Evolutionary conservation across 2,888 invertebrate species (phyloP), one percentile per base, ranked within the genome.

Genomic region (Tiliacea citrago): DNA sequence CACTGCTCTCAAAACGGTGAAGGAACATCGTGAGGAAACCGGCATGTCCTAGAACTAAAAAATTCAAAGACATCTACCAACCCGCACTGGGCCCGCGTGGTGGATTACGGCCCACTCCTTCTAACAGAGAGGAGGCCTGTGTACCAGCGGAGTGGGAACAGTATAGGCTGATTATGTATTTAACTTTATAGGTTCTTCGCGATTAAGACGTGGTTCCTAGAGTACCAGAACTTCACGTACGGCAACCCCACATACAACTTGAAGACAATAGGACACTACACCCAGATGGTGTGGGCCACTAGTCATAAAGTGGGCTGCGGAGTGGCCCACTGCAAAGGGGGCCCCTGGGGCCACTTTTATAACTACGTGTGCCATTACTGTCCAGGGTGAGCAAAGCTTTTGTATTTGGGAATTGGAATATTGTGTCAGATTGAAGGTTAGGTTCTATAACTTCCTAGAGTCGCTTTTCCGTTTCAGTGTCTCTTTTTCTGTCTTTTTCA

Each of bases 291-390:
- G 42, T 98, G 98, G 98, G 98, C 98, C 18, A 97, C 98, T 6
- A 97, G 97, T 35, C 98, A 98, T 91, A 97, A 97, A 91, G 97
- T 98, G 24, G 98, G 98, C 55, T 98, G 98, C 88, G 98, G 98
- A 0, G 95, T 98, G 85, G 97, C 98, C 39, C 97, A 97, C 89
- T 98, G 98, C 90, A 92, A 95, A n/a, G 97, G 97, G 18, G 97
- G 97, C 49, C 97, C 96, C 21, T 96, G 96, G 94, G 97, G 96
- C 77, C 94, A 97, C 24, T 98, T 97, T 93, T 98, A 97, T 94
- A 98, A 98, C 92, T 98, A 98, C 92, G 97, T 98, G 47, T 98
- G 98, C 93, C 98, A 98, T 95, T 98, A 98, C 92, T 98, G 98
- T 90, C 98, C 98, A 35, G 97, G 97, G 98, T 98, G 96, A 97